Conservation (phyloP, 1,140 invertebrate species). For the Elymnias hypermnestra region DNA sequence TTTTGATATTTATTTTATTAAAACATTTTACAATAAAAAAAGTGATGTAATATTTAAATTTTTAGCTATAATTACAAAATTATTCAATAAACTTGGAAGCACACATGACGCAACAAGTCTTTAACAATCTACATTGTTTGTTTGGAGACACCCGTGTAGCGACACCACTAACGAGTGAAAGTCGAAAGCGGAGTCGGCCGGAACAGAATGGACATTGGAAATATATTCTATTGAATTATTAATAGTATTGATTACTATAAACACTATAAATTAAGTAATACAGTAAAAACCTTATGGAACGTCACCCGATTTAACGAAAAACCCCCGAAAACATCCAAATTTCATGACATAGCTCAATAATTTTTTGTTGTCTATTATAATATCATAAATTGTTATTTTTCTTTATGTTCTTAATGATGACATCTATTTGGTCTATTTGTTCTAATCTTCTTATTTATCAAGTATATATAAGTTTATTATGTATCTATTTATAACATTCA, state of each 20-base stretch:
- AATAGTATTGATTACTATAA: background rate
- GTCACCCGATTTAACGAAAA: background rate
- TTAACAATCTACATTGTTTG: slow-evolving; percentile 1
- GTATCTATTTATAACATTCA: no score
- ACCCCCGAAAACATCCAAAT: no score
- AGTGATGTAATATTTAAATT: slow-evolving; percentile 3
- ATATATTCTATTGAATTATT: slow-evolving; percentile 1
- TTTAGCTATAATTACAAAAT: no score
- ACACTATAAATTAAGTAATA: no score
- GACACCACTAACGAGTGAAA: slow-evolving; percentile 43
- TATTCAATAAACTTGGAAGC: background rate
- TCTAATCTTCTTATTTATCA: no score
- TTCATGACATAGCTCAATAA: background rate
- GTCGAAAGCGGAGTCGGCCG: slow-evolving; percentile 37
- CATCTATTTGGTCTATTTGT: no score
- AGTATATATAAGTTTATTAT: no score
- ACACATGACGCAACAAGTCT: background rate
- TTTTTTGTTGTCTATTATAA: background rate
- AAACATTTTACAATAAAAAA: no score
- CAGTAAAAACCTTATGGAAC: no score
- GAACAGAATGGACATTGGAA: slow-evolving; percentile 18
- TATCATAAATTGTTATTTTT: no score
- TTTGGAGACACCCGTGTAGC: slow-evolving; percentile 12
- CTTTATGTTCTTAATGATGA: no score
- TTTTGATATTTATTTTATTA: background rate